Conservation (phyloP, 92 coral and sea anemone species). For the Palythoa grandis region DNA sequence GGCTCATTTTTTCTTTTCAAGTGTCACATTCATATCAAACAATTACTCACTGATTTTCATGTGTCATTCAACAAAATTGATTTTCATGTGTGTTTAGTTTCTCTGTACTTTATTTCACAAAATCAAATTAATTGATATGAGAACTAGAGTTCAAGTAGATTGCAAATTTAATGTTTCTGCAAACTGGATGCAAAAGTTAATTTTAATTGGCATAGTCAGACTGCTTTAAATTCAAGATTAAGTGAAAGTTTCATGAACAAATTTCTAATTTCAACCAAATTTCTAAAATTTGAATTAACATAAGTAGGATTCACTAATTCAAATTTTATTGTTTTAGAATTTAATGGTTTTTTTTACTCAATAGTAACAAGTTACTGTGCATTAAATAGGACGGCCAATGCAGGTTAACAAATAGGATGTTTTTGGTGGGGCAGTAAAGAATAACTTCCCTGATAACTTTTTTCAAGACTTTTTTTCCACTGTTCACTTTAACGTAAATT, state of each 20-base stretch:
- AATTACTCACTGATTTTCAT: slow-evolving; percentile 21
- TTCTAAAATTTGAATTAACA: slow-evolving; percentile 21
- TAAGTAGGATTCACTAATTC: slow-evolving; percentile 24
- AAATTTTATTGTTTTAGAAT: slow-evolving; percentile 19
- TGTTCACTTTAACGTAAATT: background rate
- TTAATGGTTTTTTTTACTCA: slow-evolving; percentile 13
- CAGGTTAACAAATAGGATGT: slow-evolving; percentile 19
- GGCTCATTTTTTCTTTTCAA: slow-evolving; percentile 22
- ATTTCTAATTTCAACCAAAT: slow-evolving; percentile 21
- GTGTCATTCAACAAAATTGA: slow-evolving; percentile 15
- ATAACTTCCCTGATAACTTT: slow-evolving; percentile 20
- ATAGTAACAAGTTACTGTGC: slow-evolving; percentile 17
- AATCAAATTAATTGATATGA: slow-evolving; percentile 19
- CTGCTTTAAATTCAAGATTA: slow-evolving; percentile 22
- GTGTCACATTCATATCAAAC: slow-evolving; percentile 28
- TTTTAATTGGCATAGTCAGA: background rate
- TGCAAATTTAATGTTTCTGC: slow-evolving; percentile 27
- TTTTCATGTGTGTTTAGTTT: slow-evolving; percentile 22
- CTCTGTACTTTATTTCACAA: slow-evolving; percentile 7
- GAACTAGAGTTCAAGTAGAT: slow-evolving; percentile 22
- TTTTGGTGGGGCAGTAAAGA: slow-evolving; percentile 25
- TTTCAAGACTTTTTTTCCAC: slow-evolving; percentile 5
- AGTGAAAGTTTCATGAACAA: slow-evolving; percentile 10
- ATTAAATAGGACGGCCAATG: slow-evolving; percentile 21
- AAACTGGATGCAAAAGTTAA: slow-evolving; percentile 19